Conservation (phyloP, 2,113 vertebrate species). For the Xerus inauris region DNA sequence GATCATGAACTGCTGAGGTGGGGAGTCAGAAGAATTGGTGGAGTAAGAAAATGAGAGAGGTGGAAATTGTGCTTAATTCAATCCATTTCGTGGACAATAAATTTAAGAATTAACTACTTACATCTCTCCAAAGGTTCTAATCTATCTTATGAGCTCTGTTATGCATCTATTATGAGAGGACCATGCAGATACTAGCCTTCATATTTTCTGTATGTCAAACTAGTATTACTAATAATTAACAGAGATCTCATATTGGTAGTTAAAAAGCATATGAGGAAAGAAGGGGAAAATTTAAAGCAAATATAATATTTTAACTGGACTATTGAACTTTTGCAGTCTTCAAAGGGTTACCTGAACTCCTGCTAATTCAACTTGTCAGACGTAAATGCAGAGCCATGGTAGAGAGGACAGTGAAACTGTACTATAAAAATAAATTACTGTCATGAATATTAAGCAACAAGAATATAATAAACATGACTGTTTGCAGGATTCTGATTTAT, state of each 20-base stretch:
- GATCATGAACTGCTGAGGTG: neutral
- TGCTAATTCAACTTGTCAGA: slow-evolving; percentile 83
- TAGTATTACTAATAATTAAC: neutral
- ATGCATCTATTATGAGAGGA: slow-evolving; percentile 26
- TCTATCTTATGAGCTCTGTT: neutral
- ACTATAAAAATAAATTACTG: slow-evolving; percentile 94
- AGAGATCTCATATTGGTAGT: neutral
- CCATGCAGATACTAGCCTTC: neutral
- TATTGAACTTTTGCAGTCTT: slow-evolving; percentile 83
- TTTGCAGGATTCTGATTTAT: slow-evolving; percentile 98
- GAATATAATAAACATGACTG: slow-evolving; percentile 94
- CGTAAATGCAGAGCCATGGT: slow-evolving; percentile 84
- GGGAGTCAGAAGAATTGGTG: neutral
- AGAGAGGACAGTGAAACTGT: slow-evolving; percentile 89
- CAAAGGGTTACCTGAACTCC: slow-evolving; percentile 88
- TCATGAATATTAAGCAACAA: slow-evolving; percentile 95
- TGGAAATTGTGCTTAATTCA: neutral
- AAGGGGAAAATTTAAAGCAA: neutral
- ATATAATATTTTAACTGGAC: neutral
- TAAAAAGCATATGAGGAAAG: slow-evolving; percentile 25
- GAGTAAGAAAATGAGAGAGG: neutral
- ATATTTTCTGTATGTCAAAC: neutral
- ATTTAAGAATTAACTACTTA: slow-evolving; percentile 69
- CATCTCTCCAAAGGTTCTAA: neutral
- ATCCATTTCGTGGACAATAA: slow-evolving; percentile 64